These are phyloP conservation scores for Berghia stephanieae DNA, from an alignment of 1,140 invertebrate genomes.

Conservation along the genomic window DNA sequence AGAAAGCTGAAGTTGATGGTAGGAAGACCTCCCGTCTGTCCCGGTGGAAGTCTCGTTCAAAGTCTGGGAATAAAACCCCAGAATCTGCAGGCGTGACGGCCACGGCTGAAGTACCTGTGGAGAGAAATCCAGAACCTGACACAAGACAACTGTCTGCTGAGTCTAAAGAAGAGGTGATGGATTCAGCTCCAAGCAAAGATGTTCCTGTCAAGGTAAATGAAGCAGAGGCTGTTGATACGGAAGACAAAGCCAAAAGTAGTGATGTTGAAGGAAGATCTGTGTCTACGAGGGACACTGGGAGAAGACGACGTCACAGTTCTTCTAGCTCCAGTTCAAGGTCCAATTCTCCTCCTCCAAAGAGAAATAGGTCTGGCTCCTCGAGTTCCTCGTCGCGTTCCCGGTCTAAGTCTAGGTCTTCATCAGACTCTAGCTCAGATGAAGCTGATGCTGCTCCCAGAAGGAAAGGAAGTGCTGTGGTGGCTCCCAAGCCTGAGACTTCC, in stretches of 20 bases:
- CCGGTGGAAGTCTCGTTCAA: constrained; percentile 35
- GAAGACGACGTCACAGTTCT: neutral
- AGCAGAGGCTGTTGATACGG: too few species aligned
- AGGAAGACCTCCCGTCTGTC: constrained; percentile 28
- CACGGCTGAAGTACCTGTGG: too few species aligned
- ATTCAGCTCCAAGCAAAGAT: too few species aligned
- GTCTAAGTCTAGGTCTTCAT: constrained; percentile 44
- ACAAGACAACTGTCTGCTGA: too few species aligned
- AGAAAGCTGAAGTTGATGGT: neutral
- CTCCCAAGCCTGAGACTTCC: too few species aligned
- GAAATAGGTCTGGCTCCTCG: constrained; percentile 15
- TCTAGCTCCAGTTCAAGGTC: constrained; percentile 11
- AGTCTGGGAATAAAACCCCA: constrained; percentile 28
- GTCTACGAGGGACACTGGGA: too few species aligned
- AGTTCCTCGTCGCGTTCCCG: constrained; percentile 37
- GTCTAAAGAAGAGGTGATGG: too few species aligned
- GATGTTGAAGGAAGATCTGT: too few species aligned
- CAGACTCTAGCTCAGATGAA: constrained; percentile 21
- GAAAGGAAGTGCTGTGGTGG: constrained; percentile 12
- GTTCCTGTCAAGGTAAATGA: too few species aligned
- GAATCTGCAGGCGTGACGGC: too few species aligned
- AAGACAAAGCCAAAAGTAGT: too few species aligned
- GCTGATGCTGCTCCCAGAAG: neutral
- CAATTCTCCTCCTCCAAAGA: neutral
- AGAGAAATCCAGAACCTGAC: too few species aligned